Evolutionary conservation across 2,797 vertebrate species (phyloP), one percentile per base, ranked within the genome.

Genomic region (Geotrypetes seraphini): DNA sequence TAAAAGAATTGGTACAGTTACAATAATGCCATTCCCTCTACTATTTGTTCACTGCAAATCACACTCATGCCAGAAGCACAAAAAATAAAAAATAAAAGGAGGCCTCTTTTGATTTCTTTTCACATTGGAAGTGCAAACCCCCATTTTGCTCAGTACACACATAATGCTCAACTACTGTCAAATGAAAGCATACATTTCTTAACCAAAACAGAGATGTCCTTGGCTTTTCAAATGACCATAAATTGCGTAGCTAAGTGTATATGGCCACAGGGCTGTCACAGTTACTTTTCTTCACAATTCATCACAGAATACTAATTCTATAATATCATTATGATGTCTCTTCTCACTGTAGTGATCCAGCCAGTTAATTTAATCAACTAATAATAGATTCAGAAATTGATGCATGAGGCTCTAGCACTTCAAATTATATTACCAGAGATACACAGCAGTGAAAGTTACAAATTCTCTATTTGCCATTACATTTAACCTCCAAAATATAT

Each of bases 231-330:
- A 83, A 83, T 83, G 71, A 84, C 79, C 86, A 76, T 78, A 83
- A 85, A 81, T 79, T 80, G 75, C 73, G 72, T 51, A 73, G 76
- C 71, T 86, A 83, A 86, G 85, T 92, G 83, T 88, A 87, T 85
- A 86, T 83, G 84, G 86, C 86, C 89, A 87, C 73, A 67, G 75
- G 76, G 76, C 89, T 97, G 92, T 93, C 93, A 93, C 81, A 84
- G 80, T 83, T 78, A 87, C 87, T 93, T 86, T 89, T 80, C 78
- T 71, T 87, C 83, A 92, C 89, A 90, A 96, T 98, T 93, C 86
- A 96, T 97, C 93, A 97, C 83, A 57, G 83, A 81, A 83, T 84
- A 85, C 90, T 96, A 96, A 96, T 97, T 96, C 86, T 86, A 85
- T 96, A 93, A 93, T 90, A 91, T 87, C 87, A 92, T 93, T 93